Conservation (phyloP, 2,888 invertebrate species). For the Neoscelio sp. region DNA sequence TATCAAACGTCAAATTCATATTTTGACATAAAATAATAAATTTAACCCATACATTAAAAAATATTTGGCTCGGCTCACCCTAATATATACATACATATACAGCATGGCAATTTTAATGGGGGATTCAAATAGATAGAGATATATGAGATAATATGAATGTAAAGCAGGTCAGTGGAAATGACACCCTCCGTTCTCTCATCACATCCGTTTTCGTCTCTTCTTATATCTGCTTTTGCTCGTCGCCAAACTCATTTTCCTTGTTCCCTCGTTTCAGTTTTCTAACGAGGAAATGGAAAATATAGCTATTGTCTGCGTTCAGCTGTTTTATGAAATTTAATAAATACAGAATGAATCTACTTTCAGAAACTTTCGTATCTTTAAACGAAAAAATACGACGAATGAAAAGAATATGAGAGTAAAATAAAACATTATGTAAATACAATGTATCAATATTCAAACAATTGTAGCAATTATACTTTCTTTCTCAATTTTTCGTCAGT, state of each 20-base stretch:
- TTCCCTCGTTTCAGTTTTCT: slow-evolving; percentile 69
- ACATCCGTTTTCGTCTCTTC: slow-evolving; percentile 64
- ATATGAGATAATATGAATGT: slow-evolving; percentile 77
- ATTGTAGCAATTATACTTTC: too few relatives aligned
- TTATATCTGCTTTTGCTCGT: slow-evolving; percentile 70
- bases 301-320: slow-evolving; percentile 73
- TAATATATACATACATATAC: slow-evolving; percentile 55
- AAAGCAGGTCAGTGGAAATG: slow-evolving; percentile 77
- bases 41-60: too few relatives aligned
- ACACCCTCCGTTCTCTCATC: slow-evolving; percentile 72
- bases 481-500: too few relatives aligned
- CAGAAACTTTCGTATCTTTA: slow-evolving; percentile 39
- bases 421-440: slow-evolving; percentile 17
- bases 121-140: slow-evolving; percentile 63
- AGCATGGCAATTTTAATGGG: slow-evolving; percentile 52
- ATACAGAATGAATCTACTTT: slow-evolving; percentile 79
- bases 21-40: too few relatives aligned
- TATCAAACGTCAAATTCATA: too few relatives aligned
- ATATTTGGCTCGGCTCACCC: slow-evolving; percentile 14
- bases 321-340: slow-evolving; percentile 80
- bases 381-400: too few relatives aligned
- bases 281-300: slow-evolving; percentile 81
- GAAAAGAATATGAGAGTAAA: slow-evolving; percentile 9
- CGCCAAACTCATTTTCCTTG: slow-evolving; percentile 75
- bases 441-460: slow-evolving; percentile 5